phyloP scores from a whole-genome alignment of 2,888 invertebrate genomes.

The Meiosimyza decipiens region DNA sequence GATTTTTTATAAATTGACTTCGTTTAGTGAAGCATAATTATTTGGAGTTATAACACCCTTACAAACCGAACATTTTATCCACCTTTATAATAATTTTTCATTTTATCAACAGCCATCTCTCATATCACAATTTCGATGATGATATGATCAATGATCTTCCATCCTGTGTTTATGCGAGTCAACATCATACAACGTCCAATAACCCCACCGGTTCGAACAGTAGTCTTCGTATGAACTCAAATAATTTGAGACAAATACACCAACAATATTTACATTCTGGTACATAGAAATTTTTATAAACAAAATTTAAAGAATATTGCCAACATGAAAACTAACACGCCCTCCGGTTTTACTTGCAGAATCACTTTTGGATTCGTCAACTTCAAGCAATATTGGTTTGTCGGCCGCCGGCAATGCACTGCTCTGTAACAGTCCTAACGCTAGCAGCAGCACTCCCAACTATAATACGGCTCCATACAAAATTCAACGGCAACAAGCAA shows the following conservation, averaged over 20 bases:
- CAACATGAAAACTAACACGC: too few species aligned
- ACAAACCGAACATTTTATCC: background rate
- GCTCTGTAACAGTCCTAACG: conserved; percentile 55
- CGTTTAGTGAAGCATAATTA: too few species aligned
- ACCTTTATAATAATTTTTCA: background rate
- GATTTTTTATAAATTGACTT: too few species aligned
- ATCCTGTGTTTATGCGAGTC: conserved; percentile 82
- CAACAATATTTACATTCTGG: conserved; percentile 66
- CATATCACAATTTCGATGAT: conserved; percentile 66
- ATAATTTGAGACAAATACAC: conserved; percentile 65
- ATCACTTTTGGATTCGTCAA: conserved; percentile 59
- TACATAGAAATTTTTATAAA: conserved; percentile 38
- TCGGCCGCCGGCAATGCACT: conserved; percentile 52
- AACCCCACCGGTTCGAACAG: conserved; percentile 43
- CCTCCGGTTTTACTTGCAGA: conserved; percentile 49
- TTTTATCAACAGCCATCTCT: conserved; percentile 56
- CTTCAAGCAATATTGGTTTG: conserved; percentile 48
- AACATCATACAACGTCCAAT: conserved; percentile 60
- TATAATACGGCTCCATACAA: conserved; percentile 71
- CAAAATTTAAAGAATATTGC: too few species aligned
- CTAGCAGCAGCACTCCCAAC: conserved; percentile 54
- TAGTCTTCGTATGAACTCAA: conserved; percentile 57
- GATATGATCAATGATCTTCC: conserved; percentile 78
- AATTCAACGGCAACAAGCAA: conserved; percentile 89
- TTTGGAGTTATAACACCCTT: background rate